Conservation (phyloP, 2,888 invertebrate species). For the Lasioglossum villosulum region DNA sequence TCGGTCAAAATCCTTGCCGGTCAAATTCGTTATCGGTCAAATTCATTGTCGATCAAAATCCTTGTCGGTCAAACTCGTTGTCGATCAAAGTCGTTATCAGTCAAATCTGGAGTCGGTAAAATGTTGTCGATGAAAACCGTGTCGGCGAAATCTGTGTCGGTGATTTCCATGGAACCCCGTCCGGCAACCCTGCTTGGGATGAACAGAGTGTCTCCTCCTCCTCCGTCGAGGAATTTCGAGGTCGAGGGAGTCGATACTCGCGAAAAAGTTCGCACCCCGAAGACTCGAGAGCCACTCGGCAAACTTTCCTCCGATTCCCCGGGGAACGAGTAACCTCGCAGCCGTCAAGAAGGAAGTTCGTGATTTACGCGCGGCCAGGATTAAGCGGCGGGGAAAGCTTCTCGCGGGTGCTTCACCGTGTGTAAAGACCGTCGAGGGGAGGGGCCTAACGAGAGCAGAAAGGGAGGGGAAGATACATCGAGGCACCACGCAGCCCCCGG, state of each 20-base stretch:
- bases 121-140: too few relatives aligned
- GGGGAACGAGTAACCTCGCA: conserved; percentile 55
- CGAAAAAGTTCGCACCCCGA: conserved; percentile 15
- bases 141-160: too few relatives aligned
- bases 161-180: too few relatives aligned
- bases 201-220: background rate
- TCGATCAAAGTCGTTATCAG: too few relatives aligned
- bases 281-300: conserved; percentile 32
- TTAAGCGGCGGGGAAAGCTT: conserved; percentile 57
- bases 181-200: background rate
- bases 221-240: background rate
- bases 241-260: background rate
- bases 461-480: conserved; percentile 42
- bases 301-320: conserved; percentile 56
- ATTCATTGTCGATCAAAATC: too few relatives aligned
- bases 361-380: conserved; percentile 73
- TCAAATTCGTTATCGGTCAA: too few relatives aligned
- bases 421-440: conserved; percentile 53
- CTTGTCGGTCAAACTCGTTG: too few relatives aligned
- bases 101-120: too few relatives aligned
- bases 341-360: conserved; percentile 67
- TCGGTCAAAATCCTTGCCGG: too few relatives aligned
- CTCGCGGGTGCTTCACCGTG: conserved; percentile 59
- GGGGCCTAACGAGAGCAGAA: conserved; percentile 46
- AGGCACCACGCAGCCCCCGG: conserved; percentile 39